Evolutionary conservation across 2,113 vertebrate species (phyloP), one percentile per base, ranked within the genome.

Genomic region (Microtus richardsoni): DNA sequence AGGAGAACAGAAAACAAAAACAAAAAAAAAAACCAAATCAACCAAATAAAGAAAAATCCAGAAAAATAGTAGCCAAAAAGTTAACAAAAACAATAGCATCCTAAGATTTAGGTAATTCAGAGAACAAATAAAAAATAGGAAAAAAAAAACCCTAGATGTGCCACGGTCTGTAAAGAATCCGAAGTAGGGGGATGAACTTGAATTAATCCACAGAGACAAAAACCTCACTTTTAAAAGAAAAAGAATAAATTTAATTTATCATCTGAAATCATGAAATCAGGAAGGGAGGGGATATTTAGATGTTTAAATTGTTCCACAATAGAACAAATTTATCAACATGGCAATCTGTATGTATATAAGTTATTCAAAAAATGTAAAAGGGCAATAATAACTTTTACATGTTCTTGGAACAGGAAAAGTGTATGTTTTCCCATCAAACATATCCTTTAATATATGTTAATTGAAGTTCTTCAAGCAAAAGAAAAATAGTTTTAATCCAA

Each of bases 391-490:
- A 39, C 70, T 22, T 39, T 21, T 8, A 39, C 17, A 73, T 39
- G 19, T 73, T 39, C 70, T 73, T 73, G n/a, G 19, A 73, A 73
- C n/a, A 73, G 36, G 22, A 73, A 73, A 73, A 73, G 21, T 39
- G 3, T 71, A 71, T 39, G 21, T 73, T 39, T 73, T 39, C n/a
- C 36, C 36, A 73, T 19, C 17, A 73, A 7, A 39, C n/a, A 22
- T 73, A 3, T 3, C 13, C 16, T 39, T 21, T 73, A 73, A 39
- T 22, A 39, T 19, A 39, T 73, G 70, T 73, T 39, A n/a, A 39
- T 73, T 73, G 73, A 92, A 58, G 2, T 75, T 92, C 47, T 92
- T 90, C 22, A 79, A n/a, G 73, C 17, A 96, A 49, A 87, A 93
- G 11, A 11, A 80, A 78, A 87, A 62, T 86, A 75, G 36, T 28